Evolutionary conservation across 1,140 invertebrate genomes (phyloP).

Genomic region (Microplitis demolitor): DNA sequence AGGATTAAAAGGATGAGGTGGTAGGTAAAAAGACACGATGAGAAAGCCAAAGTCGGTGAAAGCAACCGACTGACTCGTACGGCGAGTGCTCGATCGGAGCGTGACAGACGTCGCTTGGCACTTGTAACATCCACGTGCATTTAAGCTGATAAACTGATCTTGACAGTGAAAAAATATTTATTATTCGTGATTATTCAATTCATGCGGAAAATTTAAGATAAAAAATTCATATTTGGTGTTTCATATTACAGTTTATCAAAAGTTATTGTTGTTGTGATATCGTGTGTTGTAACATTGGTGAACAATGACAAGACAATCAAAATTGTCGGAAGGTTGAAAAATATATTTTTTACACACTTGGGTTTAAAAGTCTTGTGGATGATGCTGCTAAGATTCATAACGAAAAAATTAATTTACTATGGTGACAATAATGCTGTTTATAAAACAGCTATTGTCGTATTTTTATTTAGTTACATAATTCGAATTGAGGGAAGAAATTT

Average conservation of each 20-base stretch:
- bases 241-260: too few species aligned
- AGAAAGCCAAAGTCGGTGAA: constrained; percentile 33
- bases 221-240: not conserved
- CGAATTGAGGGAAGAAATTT: constrained; percentile 8
- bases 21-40: not conserved
- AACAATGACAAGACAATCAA: not conserved
- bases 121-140: constrained; percentile 10
- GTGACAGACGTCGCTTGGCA: constrained; percentile 21
- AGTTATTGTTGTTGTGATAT: not conserved
- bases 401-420: not conserved
- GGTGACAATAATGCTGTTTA: not conserved
- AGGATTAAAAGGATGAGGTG: constrained; percentile 17
- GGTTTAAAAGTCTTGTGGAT: not conserved
- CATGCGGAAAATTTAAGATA: not conserved
- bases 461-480: not conserved
- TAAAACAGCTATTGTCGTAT: not conserved
- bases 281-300: not conserved
- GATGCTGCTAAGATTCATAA: not conserved
- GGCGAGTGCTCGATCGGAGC: constrained; percentile 6
- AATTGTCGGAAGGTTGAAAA: not conserved
- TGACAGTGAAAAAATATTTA: not conserved
- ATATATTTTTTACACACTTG: not conserved
- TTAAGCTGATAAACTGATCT: not conserved
- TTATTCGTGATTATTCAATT: not conserved
- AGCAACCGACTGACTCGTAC: constrained; percentile 20